Evolutionary conservation across 2,888 invertebrate genomes (phyloP), one percentile per base, ranked within the genome.

Genomic region (Ephialtes manifestator): DNA sequence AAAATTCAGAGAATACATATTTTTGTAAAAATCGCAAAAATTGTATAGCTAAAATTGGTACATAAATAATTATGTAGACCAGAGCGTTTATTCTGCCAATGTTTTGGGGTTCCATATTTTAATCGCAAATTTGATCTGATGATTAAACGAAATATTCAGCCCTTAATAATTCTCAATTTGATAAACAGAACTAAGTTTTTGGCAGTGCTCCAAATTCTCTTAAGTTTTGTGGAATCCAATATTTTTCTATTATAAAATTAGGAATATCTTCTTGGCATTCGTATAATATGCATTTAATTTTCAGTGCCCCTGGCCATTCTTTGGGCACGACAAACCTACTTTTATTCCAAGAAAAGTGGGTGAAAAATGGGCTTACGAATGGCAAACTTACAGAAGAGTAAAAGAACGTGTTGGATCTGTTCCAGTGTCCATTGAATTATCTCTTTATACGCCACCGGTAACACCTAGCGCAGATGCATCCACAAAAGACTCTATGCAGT

Each of bases 401-500:
- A 60, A 80, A 72, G 83, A 85, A 18, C 72, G 72, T 2, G 28
- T 83, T 8, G 85, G 85, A 24, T 77, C 68, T 0, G 83, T 86
- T 20, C 76, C 82, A 10, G 86, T 89, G 10, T 77, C 86, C 1
- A 72, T 85, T 4, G 89, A 90, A 53, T 76, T 90, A 5, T 86
- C 88, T 8, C 75, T 88, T 5, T 89, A 90, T 51, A 90, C 90
- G 15, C 90, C 90, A 5, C 90, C 90, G 1, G 89, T 89, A 35
- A 90, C 90, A 3, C 90, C 90, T 4, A 87, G 87, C 15, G 79
- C 77, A 7, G 88, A 89, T 15, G 35, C 46, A 0, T 18, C 58
- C 1, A 51, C 72, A 0, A 88, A 88, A 31, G 87, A 88, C 1
- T 48, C 71, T 7, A 8, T 11, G 53, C 88, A 88, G 35, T 79